phyloP scores from a whole-genome alignment of 2,888 invertebrate species.

The Slavum lentiscoides region DNA sequence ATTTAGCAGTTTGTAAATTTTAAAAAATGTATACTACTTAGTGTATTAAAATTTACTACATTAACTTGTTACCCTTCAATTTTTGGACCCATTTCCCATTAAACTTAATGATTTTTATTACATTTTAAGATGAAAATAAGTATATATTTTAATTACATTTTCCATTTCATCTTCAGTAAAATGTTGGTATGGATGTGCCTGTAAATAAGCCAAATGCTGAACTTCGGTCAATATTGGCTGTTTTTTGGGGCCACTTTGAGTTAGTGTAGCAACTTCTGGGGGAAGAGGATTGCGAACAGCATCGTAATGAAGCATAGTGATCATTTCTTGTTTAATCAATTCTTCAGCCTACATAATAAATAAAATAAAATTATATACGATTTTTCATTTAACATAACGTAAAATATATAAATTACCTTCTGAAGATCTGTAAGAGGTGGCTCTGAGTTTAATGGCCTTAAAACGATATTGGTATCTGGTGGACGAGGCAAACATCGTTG shows the following conservation, averaged over 20 bases:
- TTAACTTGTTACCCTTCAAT: neutral
- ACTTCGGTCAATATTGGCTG: constrained; percentile 61
- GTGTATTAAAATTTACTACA: neutral
- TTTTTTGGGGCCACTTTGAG: constrained; percentile 54
- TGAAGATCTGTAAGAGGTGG: constrained; percentile 83
- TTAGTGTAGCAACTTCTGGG: constrained; percentile 44
- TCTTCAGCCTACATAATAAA: constrained; percentile 77
- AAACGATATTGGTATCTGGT: constrained; percentile 79
- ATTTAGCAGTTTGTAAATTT: neutral
- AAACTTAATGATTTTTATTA: no score
- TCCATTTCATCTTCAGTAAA: constrained; percentile 71
- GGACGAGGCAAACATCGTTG: constrained; percentile 85
- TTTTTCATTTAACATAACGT: neutral
- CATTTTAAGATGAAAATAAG: neutral
- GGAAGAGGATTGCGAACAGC: constrained; percentile 74
- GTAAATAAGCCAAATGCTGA: constrained; percentile 79
- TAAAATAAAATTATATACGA: constrained; percentile 17
- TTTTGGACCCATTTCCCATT: no score
- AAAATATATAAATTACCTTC: constrained; percentile 61
- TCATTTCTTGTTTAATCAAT: constrained; percentile 93
- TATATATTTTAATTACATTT: constrained; percentile 58
- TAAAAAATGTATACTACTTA: constrained; percentile 18
- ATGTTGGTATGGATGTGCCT: constrained; percentile 82
- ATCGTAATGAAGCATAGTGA: constrained; percentile 91
- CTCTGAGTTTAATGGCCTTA: constrained; percentile 76